These are phyloP conservation scores for Chaetodon trifascialis DNA, from an alignment of 2,113 vertebrate species.

Conservation along the genomic window DNA sequence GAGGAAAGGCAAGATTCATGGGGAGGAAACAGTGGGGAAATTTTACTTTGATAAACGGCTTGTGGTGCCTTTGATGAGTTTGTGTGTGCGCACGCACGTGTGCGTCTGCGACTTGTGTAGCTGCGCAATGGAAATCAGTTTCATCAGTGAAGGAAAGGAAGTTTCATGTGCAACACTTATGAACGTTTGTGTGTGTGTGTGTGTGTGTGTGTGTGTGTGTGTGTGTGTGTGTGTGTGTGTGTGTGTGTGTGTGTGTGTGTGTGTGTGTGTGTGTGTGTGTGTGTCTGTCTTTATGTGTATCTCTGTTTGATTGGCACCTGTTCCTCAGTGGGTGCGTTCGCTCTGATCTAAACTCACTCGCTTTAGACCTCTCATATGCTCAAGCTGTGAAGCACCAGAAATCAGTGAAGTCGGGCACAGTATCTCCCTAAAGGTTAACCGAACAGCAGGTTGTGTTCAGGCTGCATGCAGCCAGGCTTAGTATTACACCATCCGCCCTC, in stretches of 20 bases:
- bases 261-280: slow-evolving; percentile 14
- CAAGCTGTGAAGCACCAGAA: slow-evolving; percentile 61
- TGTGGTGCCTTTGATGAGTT: slow-evolving; percentile 52
- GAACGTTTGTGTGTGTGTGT: slow-evolving; percentile 10
- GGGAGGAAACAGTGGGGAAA: slow-evolving; percentile 29
- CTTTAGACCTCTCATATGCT: slow-evolving; percentile 56
- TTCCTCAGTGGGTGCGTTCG: slow-evolving; percentile 49
- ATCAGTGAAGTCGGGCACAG: slow-evolving; percentile 65
- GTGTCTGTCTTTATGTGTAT: neutral
- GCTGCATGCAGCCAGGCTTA: slow-evolving; percentile 69
- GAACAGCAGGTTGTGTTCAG: slow-evolving; percentile 74
- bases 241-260: slow-evolving; percentile 20
- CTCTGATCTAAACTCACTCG: slow-evolving; percentile 60
- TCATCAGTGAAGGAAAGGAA: slow-evolving; percentile 23
- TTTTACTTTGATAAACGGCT: slow-evolving; percentile 58
- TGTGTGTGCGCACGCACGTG: neutral
- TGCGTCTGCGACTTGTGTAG: neutral
- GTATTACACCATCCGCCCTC: slow-evolving; percentile 77
- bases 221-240: slow-evolving; percentile 16
- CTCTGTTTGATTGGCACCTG: slow-evolving; percentile 69
- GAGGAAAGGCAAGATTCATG: slow-evolving; percentile 31
- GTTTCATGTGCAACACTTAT: slow-evolving; percentile 28
- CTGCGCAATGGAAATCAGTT: slow-evolving; percentile 52
- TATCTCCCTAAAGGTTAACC: slow-evolving; percentile 75
- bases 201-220: slow-evolving; percentile 15